These are phyloP conservation scores for Nasonia giraulti DNA, from an alignment of 1,140 invertebrate genomes.

Conservation along the genomic window DNA sequence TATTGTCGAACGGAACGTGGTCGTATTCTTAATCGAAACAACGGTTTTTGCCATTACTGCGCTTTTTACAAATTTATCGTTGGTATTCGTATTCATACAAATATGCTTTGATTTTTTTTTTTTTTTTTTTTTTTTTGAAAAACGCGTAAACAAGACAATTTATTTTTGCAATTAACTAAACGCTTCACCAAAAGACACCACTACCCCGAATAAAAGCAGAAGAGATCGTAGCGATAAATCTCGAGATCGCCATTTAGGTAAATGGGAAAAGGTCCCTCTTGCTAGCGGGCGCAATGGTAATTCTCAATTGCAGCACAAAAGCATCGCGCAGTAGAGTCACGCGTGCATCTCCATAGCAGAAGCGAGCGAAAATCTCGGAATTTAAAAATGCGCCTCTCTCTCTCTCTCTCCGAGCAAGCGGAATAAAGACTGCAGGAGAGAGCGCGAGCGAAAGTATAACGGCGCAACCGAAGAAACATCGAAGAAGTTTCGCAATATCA, in stretches of 20 bases:
- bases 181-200: too few species aligned
- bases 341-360: not conserved
- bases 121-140: too few species aligned
- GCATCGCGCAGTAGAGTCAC: slow-evolving; percentile 20
- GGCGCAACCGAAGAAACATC: slow-evolving; percentile 33
- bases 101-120: too few species aligned
- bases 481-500: slow-evolving; percentile 49
- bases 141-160: too few species aligned
- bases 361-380: not conserved
- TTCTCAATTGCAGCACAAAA: not conserved
- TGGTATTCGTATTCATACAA: too few species aligned
- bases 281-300: not conserved
- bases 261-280: not conserved
- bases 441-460: slow-evolving; percentile 1
- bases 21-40: not conserved
- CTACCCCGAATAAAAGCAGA: not conserved
- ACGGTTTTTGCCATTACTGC: not conserved
- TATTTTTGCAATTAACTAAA: too few species aligned
- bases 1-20: not conserved
- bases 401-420: not conserved
- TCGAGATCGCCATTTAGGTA: not conserved
- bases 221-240: not conserved
- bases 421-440: slow-evolving; percentile 17
- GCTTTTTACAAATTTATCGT: not conserved
- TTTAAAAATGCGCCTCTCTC: slow-evolving; percentile 14